These are phyloP conservation scores for Sitodiplosis mosellana DNA, from an alignment of 1,140 invertebrate species.

Conservation along the genomic window DNA sequence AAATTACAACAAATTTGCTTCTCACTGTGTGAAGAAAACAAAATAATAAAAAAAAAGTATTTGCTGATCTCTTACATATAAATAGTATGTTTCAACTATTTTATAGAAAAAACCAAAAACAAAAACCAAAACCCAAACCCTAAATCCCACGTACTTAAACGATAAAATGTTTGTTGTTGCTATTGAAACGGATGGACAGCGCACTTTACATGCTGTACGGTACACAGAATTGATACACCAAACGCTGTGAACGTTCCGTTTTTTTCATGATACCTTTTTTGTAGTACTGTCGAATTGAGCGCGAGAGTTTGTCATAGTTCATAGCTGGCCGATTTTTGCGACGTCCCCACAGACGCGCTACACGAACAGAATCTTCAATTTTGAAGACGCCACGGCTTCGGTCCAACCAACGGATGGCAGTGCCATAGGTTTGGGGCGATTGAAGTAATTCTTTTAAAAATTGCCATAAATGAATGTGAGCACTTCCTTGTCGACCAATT, in stretches of 20 bases:
- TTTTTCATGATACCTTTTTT: slow-evolving; percentile 99
- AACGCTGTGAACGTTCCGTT: slow-evolving; percentile 88
- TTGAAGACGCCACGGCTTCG: slow-evolving; percentile 91
- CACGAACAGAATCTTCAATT: slow-evolving; percentile 93
- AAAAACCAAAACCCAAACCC: not conserved
- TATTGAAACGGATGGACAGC: not conserved
- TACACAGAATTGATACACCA: slow-evolving; percentile 98
- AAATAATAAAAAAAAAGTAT: slow-evolving; percentile 2
- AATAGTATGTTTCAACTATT: not conserved
- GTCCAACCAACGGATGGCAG: slow-evolving; percentile 93
- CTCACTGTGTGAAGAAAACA: slow-evolving; percentile 6
- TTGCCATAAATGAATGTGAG: slow-evolving; percentile 98
- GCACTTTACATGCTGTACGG: slow-evolving; percentile 69
- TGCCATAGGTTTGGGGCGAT: slow-evolving; percentile 67
- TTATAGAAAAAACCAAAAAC: not conserved
- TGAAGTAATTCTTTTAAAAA: slow-evolving; percentile 92
- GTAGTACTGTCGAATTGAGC: slow-evolving; percentile 97
- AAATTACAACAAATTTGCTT: no score
- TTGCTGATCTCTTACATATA: slow-evolving; percentile 3
- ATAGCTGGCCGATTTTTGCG: slow-evolving; percentile 96
- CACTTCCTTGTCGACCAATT: slow-evolving; percentile 36
- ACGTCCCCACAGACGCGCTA: slow-evolving; percentile 90
- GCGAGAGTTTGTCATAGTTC: slow-evolving; percentile 98
- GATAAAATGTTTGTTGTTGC: not conserved
- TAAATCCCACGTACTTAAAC: not conserved